Conservation (phyloP, 2,888 invertebrate species). For the Polymixis flavicincta region DNA sequence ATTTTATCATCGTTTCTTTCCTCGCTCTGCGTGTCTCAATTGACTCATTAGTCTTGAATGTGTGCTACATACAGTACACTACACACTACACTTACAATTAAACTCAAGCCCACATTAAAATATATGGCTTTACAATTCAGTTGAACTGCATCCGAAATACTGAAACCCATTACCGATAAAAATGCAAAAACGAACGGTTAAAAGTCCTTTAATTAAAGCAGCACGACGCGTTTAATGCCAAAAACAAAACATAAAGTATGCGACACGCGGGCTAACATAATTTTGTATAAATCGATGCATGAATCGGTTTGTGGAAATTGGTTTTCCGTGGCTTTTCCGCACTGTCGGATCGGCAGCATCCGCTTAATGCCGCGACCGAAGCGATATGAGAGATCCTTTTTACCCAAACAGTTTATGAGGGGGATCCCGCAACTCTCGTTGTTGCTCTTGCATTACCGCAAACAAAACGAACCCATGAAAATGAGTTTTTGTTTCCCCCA, state of each 20-base stretch:
- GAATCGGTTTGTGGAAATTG: constrained; percentile 74
- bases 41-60: constrained; percentile 53
- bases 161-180: constrained; percentile 44
- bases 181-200: constrained; percentile 37
- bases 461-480: constrained; percentile 79
- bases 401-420: constrained; percentile 79
- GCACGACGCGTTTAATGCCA: constrained; percentile 42
- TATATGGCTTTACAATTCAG: constrained; percentile 29
- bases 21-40: constrained; percentile 34
- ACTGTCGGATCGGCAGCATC: constrained; percentile 71
- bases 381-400: constrained; percentile 76
- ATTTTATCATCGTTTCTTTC: constrained; percentile 36
- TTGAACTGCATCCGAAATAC: constrained; percentile 25
- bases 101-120: constrained; percentile 36
- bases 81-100: constrained; percentile 46
- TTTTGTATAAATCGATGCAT: constrained; percentile 67
- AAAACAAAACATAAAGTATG: constrained; percentile 64
- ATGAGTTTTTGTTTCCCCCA: constrained; percentile 77
- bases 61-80: constrained; percentile 23
- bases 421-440: constrained; percentile 75
- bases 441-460: constrained; percentile 82
- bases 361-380: constrained; percentile 75
- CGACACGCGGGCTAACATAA: constrained; percentile 63
- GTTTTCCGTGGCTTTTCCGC: constrained; percentile 79
- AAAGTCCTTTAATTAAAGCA: constrained; percentile 61